Evolutionary conservation across 2,113 vertebrate species (phyloP), one percentile per base, ranked within the genome.

Genomic region (Rutilus rutilus): DNA sequence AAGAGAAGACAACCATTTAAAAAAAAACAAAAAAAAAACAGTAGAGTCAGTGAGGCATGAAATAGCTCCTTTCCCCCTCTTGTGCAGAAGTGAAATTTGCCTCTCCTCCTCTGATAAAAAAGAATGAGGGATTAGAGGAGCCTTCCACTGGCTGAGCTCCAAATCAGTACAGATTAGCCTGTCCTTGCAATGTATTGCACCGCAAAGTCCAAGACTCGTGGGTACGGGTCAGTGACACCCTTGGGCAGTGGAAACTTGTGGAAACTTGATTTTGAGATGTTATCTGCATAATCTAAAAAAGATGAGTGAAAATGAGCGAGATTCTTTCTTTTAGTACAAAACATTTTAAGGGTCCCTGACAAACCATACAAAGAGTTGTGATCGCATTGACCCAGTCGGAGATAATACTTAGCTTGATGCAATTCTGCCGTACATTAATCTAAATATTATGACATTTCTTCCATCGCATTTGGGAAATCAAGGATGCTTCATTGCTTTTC

Each of bases 111-210:
- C 90, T 87, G 89, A 92, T 93, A 89, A 90, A 90, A 39, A 77
- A 87, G 91, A 92, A 92, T 84, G 85, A 92, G 88, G 92, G 94
- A 95, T 94, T 95, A 93, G 90, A 91, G 91, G 89, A 91, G 89
- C 85, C 89, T 90, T 91, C 90, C 87, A 93, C 92, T 94, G 91
- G 90, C 91, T 88, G 88, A 89, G 92, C 92, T 94, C 93, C 92
- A 94, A 94, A 95, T 94, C 93, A 92, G 89, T 89, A 89, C 91
- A 93, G 93, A 95, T 94, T 94, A 94, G 91, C 91, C 92, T 77
- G 84, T 92, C 92, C 90, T 92, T 93, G 89, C 60, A 52, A 65
- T 54, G 39, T 78, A 64, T 57, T 77, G 54, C 47, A 67, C 23
- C 27, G 21, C 14, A 50, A 67, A 65, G 25, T 85, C 75, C 60